Base-by-base conservation (phyloP, 2,888 invertebrate species). In the Andrena haemorrhoa region DNA sequence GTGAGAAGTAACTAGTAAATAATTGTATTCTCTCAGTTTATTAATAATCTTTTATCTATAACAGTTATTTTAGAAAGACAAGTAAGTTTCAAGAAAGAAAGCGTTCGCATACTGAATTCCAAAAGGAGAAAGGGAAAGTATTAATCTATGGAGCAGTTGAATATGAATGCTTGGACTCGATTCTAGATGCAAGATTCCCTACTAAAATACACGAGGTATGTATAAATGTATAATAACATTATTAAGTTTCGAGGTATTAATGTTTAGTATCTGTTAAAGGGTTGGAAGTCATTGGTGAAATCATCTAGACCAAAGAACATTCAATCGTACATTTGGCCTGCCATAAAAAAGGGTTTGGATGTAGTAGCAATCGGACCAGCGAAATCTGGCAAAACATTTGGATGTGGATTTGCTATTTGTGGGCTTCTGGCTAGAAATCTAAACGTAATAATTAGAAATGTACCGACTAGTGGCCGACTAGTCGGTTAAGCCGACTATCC, bases 261-360 rank as follows among this genome's bases (percentile, higher is more conserved):
- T 56, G 8, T 51, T 31, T 53, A 65, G 26, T 75, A 41, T 58
- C 12, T 33, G 53, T 64, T 56, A 2, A n/a, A 88, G 88, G 79
- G 66, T 47, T 88, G 88, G 88, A 56, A 64, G 1, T n/a, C 47
- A 2, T 23, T 35, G 10, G 31, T 82, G 3, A 31, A 60, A 7
- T 86, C 86, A 5, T 65, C 58, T 0, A 75, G 78, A 33, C 87
- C 86, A 23, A 88, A 78, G 69, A 87, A 82, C 56, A 94, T 97
- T 41, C 97, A 98, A 90, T 95, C 95, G 0, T 96, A 96, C 71
- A 95, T 96, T 0, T 97, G 97, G 97, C 95, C 96, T 0, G 95
- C 96, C 2, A 94, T 97, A 61, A 93, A 96, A 58, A 94, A 96
- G 51, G 96, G 96, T 0, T 95, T 96, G 65, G 96, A 96, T 83